These are phyloP conservation scores for Synergus umbraculus DNA, from an alignment of 2,888 invertebrate genomes.

Conservation along the genomic window DNA sequence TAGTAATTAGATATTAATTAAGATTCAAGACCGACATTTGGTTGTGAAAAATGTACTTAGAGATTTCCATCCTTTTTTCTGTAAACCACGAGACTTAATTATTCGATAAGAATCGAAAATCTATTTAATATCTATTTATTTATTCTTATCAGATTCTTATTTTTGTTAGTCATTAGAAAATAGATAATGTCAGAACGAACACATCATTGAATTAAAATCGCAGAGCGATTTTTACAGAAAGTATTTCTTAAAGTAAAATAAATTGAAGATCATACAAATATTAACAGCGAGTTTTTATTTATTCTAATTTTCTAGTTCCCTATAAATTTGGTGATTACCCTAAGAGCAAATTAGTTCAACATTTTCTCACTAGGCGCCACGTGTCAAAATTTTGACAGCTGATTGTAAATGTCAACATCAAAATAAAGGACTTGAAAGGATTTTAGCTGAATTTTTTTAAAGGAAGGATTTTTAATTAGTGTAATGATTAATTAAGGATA, in stretches of 20 bases:
- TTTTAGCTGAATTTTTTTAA: neutral
- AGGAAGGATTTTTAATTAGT: neutral
- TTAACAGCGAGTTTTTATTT: no score
- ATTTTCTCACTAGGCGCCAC: neutral
- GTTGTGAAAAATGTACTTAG: constrained; percentile 2
- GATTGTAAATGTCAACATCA: neutral
- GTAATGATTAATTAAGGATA: neutral
- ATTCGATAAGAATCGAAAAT: neutral
- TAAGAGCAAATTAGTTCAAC: neutral
- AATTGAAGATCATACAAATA: no score
- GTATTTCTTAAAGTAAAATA: no score
- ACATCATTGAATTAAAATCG: neutral
- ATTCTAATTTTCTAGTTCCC: no score
- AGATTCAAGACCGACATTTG: neutral
- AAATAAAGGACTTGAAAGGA: neutral
- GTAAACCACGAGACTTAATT: neutral
- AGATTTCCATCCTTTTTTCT: neutral
- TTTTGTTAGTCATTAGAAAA: neutral
- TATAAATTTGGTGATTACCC: no score
- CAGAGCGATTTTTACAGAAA: no score
- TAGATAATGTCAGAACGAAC: neutral
- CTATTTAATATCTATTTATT: neutral
- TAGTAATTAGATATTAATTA: neutral
- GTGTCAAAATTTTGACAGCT: neutral
- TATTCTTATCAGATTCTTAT: neutral